Evolutionary conservation across 2,888 invertebrate species (phyloP).

Genomic region (Drosophila birchii): DNA sequence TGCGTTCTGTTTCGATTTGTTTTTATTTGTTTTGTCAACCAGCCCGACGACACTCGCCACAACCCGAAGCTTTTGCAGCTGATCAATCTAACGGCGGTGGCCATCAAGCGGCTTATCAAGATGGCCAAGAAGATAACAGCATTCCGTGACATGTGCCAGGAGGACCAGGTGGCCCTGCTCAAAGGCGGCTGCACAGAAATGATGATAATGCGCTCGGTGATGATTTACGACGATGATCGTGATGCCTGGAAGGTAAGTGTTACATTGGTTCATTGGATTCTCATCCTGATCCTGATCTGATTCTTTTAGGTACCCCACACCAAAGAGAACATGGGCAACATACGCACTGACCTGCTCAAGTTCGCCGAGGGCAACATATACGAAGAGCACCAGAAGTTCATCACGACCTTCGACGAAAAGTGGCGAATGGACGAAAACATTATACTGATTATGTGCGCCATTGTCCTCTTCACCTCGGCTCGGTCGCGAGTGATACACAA

Average conservation of each 20-base stretch:
- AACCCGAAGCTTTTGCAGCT: slow-evolving; percentile 92
- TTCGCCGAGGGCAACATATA: slow-evolving; percentile 95
- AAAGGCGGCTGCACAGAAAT: slow-evolving; percentile 97
- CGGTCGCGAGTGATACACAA: slow-evolving; percentile 92
- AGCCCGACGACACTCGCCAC: slow-evolving; percentile 84
- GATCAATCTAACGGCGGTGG: slow-evolving; percentile 95
- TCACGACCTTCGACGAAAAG: slow-evolving; percentile 92
- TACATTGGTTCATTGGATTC: background rate
- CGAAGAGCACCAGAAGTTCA: slow-evolving; percentile 93
- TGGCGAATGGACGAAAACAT: slow-evolving; percentile 95
- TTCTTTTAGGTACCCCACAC: slow-evolving; percentile 90
- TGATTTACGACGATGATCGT: slow-evolving; percentile 93
- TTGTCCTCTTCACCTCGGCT: slow-evolving; percentile 94
- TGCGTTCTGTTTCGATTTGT: slow-evolving; percentile 28
- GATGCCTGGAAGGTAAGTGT: slow-evolving; percentile 93
- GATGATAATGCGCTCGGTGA: slow-evolving; percentile 96
- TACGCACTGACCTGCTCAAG: slow-evolving; percentile 95
- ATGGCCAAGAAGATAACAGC: slow-evolving; percentile 94
- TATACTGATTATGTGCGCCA: slow-evolving; percentile 95
- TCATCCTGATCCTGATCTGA: background rate
- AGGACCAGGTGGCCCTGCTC: slow-evolving; percentile 92
- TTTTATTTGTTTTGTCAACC: slow-evolving; percentile 27
- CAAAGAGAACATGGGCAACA: slow-evolving; percentile 90
- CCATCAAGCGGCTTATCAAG: slow-evolving; percentile 93
- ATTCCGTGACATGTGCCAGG: slow-evolving; percentile 97